Conservation (phyloP, 2,888 invertebrate genomes). For the Buathra laborator region DNA sequence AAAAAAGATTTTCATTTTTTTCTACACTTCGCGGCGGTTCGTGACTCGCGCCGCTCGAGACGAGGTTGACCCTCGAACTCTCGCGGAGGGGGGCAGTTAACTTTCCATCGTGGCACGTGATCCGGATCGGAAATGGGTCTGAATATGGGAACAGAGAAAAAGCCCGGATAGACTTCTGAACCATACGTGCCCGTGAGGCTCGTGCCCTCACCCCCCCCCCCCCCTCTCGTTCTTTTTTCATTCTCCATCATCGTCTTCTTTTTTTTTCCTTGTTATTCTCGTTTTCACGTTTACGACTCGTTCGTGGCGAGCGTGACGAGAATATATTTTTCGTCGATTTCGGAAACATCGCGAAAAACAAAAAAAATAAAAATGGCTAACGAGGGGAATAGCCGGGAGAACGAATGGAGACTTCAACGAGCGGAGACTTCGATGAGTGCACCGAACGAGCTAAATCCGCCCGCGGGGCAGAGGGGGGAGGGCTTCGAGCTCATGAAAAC, state of each 20-base stretch:
- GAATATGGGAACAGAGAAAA: slow-evolving; percentile 10
- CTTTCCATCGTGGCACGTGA: slow-evolving; percentile 64
- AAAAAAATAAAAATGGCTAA: slow-evolving; percentile 35
- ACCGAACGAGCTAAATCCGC: slow-evolving; percentile 5
- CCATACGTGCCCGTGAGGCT: slow-evolving; percentile 42
- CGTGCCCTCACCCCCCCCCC: neutral
- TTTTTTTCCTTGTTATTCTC: slow-evolving; percentile 16
- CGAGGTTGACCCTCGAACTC: slow-evolving; percentile 56
- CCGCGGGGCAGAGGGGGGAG: neutral
- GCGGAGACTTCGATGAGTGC: slow-evolving; percentile 49
- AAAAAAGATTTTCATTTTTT: neutral
- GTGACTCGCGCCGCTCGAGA: slow-evolving; percentile 41
- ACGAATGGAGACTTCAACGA: slow-evolving; percentile 70
- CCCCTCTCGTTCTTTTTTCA: slow-evolving; percentile 8
- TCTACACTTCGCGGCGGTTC: neutral
- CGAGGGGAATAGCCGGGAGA: slow-evolving; percentile 30
- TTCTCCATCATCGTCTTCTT: slow-evolving; percentile 16
- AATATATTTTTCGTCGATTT: slow-evolving; percentile 39
- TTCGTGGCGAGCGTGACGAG: slow-evolving; percentile 53
- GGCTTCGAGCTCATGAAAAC: too few relatives aligned
- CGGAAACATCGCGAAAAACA: slow-evolving; percentile 31
- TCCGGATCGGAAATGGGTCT: slow-evolving; percentile 55
- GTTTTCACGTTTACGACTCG: slow-evolving; percentile 46
- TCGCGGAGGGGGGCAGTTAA: slow-evolving; percentile 46
- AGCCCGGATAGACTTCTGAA: slow-evolving; percentile 16